Base-by-base conservation (phyloP, 2,113 vertebrate species). In the Siphamia tubifer region DNA sequence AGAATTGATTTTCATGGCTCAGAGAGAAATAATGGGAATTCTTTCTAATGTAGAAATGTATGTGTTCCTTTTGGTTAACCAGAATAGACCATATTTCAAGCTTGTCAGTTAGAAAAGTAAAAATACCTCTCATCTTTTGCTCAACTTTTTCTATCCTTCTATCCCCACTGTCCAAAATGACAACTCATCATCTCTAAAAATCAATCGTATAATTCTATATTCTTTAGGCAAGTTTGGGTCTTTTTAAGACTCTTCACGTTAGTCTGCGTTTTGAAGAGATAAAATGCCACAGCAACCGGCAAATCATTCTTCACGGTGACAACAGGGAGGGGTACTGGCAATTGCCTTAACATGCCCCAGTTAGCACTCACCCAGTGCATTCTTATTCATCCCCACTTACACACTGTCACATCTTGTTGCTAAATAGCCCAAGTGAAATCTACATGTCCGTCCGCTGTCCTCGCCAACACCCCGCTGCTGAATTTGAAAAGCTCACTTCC, bases 21-120 rank as follows among this genome's bases (percentile, higher is more conserved):
- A 97, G 89, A 93, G 93, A 95, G 94, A 96, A 96, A 96, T 96
- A 98, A 97, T 96, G 94, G 93, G 95, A 96, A 97, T 96, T 95
- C 93, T 93, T 88, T 96, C 94, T 96, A 96, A 96, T 96, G 93
- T 95, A 95, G 94, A 96, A 97, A 96, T 96, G 93, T 95, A 95
- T 97, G 95, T 95, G 94, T 96, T 97, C 95, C 94, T 96, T 96
- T 96, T 96, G 95, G 95, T 96, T 97, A 96, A 96, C 94, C 94
- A 95, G 95, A 96, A 95, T 95, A 95, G 95, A 95, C 95, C 94
- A 95, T 95, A 93, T 91, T 95, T 96, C 94, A 95, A 90, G 90
- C 91, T 94, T 96, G 94, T 95, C 95, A 96, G 94, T 95, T 94
- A 93, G 93, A 91, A 89, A 89, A 79, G 84, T 91, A 94, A 90